Evolutionary conservation across 2,797 vertebrate genomes (phyloP), one percentile per base, ranked within the genome.

Genomic region (Telmatherina bonti): DNA sequence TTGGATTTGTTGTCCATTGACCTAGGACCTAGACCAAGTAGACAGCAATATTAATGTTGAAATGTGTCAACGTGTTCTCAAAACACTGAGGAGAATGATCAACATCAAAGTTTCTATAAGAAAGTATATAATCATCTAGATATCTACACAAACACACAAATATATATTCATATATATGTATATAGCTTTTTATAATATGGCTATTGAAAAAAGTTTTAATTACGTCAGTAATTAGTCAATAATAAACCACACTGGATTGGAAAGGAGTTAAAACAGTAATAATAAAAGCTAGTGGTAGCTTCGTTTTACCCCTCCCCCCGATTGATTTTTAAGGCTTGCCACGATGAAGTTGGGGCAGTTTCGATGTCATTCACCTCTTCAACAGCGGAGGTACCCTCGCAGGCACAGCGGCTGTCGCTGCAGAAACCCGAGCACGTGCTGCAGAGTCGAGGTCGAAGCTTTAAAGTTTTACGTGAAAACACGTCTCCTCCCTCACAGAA

Each of bases 111-210:
- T 91, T 94, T 94, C 93, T 93, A 94, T 95, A 94, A 93, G 93
- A 95, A 95, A 95, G 94, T 95, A 95, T 94, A 95, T 94, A 89
- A 92, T 95, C 89, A 94, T 95, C 93, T 95, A 94, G 91, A 92
- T 95, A 94, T 95, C 93, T 95, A 95, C 93, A 95, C 94, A 94
- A 94, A 95, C 93, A 94, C 94, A 94, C 93, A 95, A 93, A 95
- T 94, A 95, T 94, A 94, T 94, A 94, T 93, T 90, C 78, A 91
- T 93, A 93, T 93, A 93, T 94, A 91, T 93, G 78, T 94, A 91
- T 94, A 94, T 93, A 92, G 81, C 86, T 91, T 94, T 94, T 93
- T 88, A 93, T 93, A 93, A 92, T 95, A 95, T 95, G 94, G 95
- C 94, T 95, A 95, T 94, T 93, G 94, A 94, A 95, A 95, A 94